phyloP scores from a whole-genome alignment of 2,113 vertebrate species.

The Nesogale talazaci region DNA sequence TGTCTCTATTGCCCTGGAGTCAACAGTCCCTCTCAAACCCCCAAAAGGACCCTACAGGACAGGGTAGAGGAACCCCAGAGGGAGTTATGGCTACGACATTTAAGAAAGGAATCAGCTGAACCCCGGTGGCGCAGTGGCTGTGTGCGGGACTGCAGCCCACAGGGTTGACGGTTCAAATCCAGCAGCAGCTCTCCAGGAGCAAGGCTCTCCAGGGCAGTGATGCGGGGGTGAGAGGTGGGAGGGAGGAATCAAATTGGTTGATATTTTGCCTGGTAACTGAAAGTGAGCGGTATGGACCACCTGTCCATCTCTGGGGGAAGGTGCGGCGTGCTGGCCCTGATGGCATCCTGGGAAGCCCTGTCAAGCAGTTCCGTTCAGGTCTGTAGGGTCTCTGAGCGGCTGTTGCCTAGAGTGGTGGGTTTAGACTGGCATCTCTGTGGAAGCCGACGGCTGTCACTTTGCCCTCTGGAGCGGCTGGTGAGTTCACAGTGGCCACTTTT shows the following conservation, averaged over 20 bases:
- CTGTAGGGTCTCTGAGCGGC: background rate
- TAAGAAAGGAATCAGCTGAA: too few relatives aligned
- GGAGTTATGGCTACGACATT: background rate
- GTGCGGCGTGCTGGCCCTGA: background rate
- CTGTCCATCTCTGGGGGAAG: background rate
- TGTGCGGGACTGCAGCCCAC: too few relatives aligned
- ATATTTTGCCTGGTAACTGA: background rate
- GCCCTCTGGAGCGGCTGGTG: background rate
- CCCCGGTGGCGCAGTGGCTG: too few relatives aligned
- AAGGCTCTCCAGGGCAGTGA: too few relatives aligned
- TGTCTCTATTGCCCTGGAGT: background rate
- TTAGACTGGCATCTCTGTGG: background rate
- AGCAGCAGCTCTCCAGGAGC: too few relatives aligned
- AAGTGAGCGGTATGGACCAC: background rate
- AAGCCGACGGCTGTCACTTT: background rate
- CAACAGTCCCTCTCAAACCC: too few relatives aligned
- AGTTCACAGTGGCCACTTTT: background rate
- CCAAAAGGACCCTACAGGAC: background rate
- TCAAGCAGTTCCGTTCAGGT: background rate
- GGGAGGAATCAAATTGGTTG: background rate
- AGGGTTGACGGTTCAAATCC: too few relatives aligned
- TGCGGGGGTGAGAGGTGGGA: too few relatives aligned
- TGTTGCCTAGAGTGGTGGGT: background rate
- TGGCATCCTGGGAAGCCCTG: background rate
- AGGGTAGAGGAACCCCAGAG: background rate